Conservation (phyloP, 2,797 vertebrate species). For the Neosilurus hyrtlii region DNA sequence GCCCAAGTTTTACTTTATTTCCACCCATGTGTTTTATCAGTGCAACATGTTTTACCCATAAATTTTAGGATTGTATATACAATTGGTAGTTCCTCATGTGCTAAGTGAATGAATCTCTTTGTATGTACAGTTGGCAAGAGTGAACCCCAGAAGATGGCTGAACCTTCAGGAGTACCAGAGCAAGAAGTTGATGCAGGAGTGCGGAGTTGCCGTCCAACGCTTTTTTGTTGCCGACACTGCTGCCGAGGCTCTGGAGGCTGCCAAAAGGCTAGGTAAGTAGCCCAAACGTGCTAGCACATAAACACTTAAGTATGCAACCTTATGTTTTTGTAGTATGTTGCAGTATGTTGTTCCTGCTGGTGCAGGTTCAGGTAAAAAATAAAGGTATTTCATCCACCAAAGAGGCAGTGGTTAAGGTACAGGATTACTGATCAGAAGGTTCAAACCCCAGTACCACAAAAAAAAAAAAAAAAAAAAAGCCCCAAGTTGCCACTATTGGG, state of each 20-base stretch:
- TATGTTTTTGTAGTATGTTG: no score
- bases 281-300: background rate
- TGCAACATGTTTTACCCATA: background rate
- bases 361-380: no score
- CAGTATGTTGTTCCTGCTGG: background rate
- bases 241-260: conserved; percentile 87
- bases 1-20: background rate
- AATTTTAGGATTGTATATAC: background rate
- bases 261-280: conserved; percentile 91
- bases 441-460: no score
- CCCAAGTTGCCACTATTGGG: no score
- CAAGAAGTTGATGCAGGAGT: conserved; percentile 98
- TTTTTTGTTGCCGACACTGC: conserved; percentile 91
- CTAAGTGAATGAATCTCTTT: conserved; percentile 18
- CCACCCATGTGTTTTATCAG: no score
- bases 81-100: background rate
- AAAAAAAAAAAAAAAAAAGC: no score
- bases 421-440: no score
- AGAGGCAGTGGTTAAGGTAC: no score
- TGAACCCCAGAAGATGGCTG: conserved; percentile 89
- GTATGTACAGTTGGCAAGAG: conserved; percentile 72
- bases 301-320: background rate
- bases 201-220: conserved; percentile 92
- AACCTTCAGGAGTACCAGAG: conserved; percentile 99
- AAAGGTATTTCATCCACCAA: background rate